Percentiles rank a stretch among this genome's conserved stretches.
Evolutionary conservation across 2,113 vertebrate species (phyloP).

Genomic region (Leptobrachium leishanense): DNA sequence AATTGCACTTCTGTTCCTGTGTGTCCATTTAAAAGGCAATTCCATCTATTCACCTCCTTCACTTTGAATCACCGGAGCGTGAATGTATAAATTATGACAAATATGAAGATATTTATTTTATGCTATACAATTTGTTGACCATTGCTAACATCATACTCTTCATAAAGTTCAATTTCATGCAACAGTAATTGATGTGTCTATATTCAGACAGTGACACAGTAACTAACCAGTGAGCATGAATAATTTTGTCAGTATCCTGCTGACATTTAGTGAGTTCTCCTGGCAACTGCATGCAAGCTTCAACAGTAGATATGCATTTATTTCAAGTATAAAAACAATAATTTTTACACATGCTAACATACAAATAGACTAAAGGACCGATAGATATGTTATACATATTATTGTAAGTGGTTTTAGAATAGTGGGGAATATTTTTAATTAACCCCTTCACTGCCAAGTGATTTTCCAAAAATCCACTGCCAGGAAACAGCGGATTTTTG

Average conservation of each 20-base stretch:
- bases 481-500: too few relatives aligned
- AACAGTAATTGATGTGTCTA: constrained; percentile 61
- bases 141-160: constrained; percentile 58
- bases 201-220: constrained; percentile 51
- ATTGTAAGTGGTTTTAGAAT: too few relatives aligned
- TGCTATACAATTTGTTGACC: constrained; percentile 57
- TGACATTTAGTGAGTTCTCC: constrained; percentile 24
- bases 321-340: too few relatives aligned
- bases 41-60: constrained; percentile 48
- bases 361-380: too few relatives aligned
- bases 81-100: constrained; percentile 61
- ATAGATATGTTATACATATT: too few relatives aligned
- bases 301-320: background rate
- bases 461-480: too few relatives aligned
- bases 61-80: constrained; percentile 54
- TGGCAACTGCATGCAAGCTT: constrained; percentile 47
- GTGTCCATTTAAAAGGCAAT: constrained; percentile 11
- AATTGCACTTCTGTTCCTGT: background rate
- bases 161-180: constrained; percentile 59
- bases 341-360: too few relatives aligned
- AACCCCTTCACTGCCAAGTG: too few relatives aligned
- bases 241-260: constrained; percentile 31
- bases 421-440: too few relatives aligned
- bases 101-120: constrained; percentile 58
- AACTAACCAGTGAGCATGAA: constrained; percentile 47